A percentile compares a stretch with the other conserved stretches of the same genome.
These are phyloP conservation scores for Coendou prehensilis DNA, from an alignment of 2,797 vertebrate genomes.

Conservation along the genomic window DNA sequence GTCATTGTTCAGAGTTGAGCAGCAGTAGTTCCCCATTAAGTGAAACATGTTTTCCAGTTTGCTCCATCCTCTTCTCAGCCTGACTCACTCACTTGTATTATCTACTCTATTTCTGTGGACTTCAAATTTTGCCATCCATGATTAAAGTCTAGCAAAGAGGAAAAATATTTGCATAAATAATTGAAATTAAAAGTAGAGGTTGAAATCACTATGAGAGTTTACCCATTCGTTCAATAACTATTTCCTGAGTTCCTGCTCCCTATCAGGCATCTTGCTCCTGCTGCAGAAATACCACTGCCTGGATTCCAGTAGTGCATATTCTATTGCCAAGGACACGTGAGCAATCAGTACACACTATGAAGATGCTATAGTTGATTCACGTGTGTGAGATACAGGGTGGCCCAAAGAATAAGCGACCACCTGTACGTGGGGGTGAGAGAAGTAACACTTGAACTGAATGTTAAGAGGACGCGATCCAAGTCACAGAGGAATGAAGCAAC, in stretches of 20 bases:
- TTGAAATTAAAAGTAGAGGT: not conserved
- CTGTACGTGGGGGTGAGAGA: not conserved
- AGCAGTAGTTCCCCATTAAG: not conserved
- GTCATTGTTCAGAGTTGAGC: not conserved
- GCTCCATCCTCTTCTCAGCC: not conserved
- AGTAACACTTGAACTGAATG: not conserved
- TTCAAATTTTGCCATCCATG: not conserved
- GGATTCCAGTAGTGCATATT: not conserved
- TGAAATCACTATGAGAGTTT: not conserved
- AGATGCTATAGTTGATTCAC: not conserved
- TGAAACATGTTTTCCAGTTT: not conserved
- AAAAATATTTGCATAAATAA: slow-evolving; percentile 7
- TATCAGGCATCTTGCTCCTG: not conserved
- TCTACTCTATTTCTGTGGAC: not conserved
- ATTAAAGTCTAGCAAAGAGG: not conserved
- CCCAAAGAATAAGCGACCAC: not conserved
- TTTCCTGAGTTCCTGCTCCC: not conserved
- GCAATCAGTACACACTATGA: not conserved
- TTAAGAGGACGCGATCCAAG: not conserved
- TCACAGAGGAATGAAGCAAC: not conserved
- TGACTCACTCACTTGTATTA: not conserved
- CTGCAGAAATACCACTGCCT: not conserved
- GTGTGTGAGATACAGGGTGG: not conserved
- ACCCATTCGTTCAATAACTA: not conserved
- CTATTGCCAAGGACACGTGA: not conserved